A percentile compares a stretch with the other conserved stretches of the same genome.
These are phyloP conservation scores for Endomychus coccineus DNA, from an alignment of 2,888 invertebrate genomes.

Conservation along the genomic window DNA sequence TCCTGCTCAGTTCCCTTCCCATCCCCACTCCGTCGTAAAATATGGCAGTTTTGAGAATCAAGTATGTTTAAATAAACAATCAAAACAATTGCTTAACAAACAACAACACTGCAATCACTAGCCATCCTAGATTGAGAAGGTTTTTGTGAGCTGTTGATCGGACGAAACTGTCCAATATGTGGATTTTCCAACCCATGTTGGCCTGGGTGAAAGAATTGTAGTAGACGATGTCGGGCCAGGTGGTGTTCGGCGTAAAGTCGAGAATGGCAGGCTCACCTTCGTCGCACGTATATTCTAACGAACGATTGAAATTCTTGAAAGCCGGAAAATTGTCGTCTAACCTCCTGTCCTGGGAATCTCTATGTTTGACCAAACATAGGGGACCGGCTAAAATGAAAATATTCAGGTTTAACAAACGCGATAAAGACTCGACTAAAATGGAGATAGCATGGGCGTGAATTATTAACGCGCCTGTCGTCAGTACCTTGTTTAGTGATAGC, in stretches of 20 bases:
- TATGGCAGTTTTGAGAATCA: too few relatives aligned
- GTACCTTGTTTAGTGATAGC: too few relatives aligned
- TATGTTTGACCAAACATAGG: conserved; percentile 64
- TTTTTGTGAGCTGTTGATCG: too few relatives aligned
- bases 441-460: too few relatives aligned
- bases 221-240: conserved; percentile 89
- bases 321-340: conserved; percentile 69
- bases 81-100: conserved; percentile 31
- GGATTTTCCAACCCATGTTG: conserved; percentile 94
- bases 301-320: conserved; percentile 79
- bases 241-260: conserved; percentile 75
- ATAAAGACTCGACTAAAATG: too few relatives aligned
- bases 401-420: neutral
- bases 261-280: conserved; percentile 65
- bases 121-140: conserved; percentile 14
- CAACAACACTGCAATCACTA: conserved; percentile 20
- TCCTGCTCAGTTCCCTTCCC: too few relatives aligned
- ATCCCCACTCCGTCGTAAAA: too few relatives aligned
- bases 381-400: conserved; percentile 57
- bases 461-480: too few relatives aligned
- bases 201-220: conserved; percentile 89
- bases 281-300: conserved; percentile 64
- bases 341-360: conserved; percentile 60
- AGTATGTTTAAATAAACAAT: conserved; percentile 31
- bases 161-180: conserved; percentile 73